Evolutionary conservation across 2,888 invertebrate species (phyloP), one percentile per base, ranked within the genome.

Genomic region (Baronia brevicornis): DNA sequence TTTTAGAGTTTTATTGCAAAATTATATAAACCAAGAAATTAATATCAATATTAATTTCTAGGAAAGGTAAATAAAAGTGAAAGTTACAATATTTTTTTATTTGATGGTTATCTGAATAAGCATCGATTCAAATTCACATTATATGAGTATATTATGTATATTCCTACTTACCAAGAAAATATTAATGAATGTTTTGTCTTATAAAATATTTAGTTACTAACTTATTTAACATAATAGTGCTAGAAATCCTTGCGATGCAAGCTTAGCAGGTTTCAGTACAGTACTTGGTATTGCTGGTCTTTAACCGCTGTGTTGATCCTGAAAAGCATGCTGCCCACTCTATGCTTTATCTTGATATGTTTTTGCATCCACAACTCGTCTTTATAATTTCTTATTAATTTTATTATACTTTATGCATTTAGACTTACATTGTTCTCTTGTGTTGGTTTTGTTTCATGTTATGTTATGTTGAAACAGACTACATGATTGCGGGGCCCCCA

Each of bases 401-500:
- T 63, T 52, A 53, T 64, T 54, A 56, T 57, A 59, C 59, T 63
- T 65, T 66, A 59, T 54, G 54, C 70, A 67, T 74, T 86, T 82
- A 72, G 84, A 86, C 87, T 86, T 75, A 86, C 86, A 86, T 86
- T 86, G 79, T 87, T 87, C 87, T 90, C 87, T 90, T 89, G 68
- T 73, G 69, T 82, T 85, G 87, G 87, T 89, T 88, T 88, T 85
- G 87, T 89, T 89, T 87, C 88, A 89, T 89, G 88, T 89, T 88
- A 88, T 90, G 89, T 90, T 89, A 74, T 84, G 72, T 84, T 66
- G 72, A 78, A 80, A 84, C 84, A 84, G 84, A 84, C 82, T 84
- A 82, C 84, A 90, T 91, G 90, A 89, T 90, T 85, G 89, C 91
- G 86, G 91, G 91, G 82, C 89, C 89, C 85, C 91, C 91, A 84